Evolutionary conservation across 2,888 invertebrate species (phyloP), one percentile per base, ranked within the genome.

Genomic region (Gymnocheta viridis): DNA sequence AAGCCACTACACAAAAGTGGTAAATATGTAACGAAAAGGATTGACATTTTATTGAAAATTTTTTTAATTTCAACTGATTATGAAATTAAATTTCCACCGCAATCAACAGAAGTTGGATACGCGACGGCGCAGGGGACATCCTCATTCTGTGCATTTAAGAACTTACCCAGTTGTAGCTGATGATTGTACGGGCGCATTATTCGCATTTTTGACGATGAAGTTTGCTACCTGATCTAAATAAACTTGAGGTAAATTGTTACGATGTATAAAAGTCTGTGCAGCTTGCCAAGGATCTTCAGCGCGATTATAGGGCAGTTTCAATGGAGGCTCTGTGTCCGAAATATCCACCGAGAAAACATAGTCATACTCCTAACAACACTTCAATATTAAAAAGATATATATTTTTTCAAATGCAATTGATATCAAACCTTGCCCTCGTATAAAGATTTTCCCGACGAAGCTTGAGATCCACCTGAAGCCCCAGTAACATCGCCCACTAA

Each of bases 341-440:
- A 99, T 96, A 88, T 98, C 98, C n/a, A 99, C 97, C 86, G 95
- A 96, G 91, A 99, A 99, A 32, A 99, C 98, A 92, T 95, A 98
- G 92, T 99, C 99, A 90, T 98, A 99, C 89, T 97, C 96, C 89
- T 90, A 58, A 24, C 1, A 27, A 44, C 82, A 72, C 14, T 27
- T 24, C 19, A 66, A 38, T 62, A 87, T 44, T 14, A 85, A 62
- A 22, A n/a, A 24, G 44, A 67, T 27, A 7, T 14, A 22, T 1
- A 32, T 17, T n/a, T 41, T 29, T 54, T 17, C 6, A 78, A 89
- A 4, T 86, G 49, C 35, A 47, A 19, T 17, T 5, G n/a, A 51
- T 49, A 44, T 22, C 24, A 27, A 49, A 89, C 89, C 85, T 96
- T 95, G 87, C 98, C 98, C 89, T 98, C 96, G 89, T 94, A 95